phyloP scores from a whole-genome alignment of 2,113 vertebrate genomes.

The Psammodynastes pulverulentus region DNA sequence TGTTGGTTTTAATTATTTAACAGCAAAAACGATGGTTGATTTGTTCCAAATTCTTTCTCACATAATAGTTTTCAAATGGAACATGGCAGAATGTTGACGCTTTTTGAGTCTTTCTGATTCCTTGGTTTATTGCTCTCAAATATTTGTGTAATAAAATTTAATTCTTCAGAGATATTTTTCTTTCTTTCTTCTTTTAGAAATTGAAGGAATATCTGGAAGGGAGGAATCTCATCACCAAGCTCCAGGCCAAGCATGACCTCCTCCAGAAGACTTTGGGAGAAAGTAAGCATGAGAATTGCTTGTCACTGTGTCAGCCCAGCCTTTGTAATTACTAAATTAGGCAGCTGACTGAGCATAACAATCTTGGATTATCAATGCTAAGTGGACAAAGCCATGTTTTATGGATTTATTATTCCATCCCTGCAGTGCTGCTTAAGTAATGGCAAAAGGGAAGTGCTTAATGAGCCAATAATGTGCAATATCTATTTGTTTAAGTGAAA shows the following conservation, averaged over 20 bases:
- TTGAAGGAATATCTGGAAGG: constrained; percentile 99
- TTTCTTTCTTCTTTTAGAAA: constrained; percentile 75
- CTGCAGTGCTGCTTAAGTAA: constrained; percentile 43
- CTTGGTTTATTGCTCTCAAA: not conserved
- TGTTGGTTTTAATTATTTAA: not conserved
- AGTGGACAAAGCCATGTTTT: constrained; percentile 3
- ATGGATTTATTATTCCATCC: constrained; percentile 30
- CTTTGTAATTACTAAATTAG: rapidly evolving
- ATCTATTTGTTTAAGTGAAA: constrained; percentile 35
- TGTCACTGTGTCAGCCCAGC: not conserved
- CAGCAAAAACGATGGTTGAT: not conserved
- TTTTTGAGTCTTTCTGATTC: not conserved
- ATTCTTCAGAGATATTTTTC: not conserved
- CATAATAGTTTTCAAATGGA: not conserved
- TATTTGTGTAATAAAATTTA: rapidly evolving
- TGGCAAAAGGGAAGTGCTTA: constrained; percentile 28
- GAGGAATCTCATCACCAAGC: constrained; percentile 97
- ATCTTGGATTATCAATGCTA: not conserved
- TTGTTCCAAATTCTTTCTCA: not conserved
- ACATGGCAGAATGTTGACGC: not conserved
- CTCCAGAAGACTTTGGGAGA: constrained; percentile 96
- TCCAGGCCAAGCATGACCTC: constrained; percentile 95
- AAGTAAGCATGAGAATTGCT: constrained; percentile 79
- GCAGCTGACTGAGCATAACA: not conserved
- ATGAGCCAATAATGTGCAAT: constrained; percentile 46